phyloP scores from a whole-genome alignment of 2,797 vertebrate species.

The Mormyrus proboscirostris region DNA sequence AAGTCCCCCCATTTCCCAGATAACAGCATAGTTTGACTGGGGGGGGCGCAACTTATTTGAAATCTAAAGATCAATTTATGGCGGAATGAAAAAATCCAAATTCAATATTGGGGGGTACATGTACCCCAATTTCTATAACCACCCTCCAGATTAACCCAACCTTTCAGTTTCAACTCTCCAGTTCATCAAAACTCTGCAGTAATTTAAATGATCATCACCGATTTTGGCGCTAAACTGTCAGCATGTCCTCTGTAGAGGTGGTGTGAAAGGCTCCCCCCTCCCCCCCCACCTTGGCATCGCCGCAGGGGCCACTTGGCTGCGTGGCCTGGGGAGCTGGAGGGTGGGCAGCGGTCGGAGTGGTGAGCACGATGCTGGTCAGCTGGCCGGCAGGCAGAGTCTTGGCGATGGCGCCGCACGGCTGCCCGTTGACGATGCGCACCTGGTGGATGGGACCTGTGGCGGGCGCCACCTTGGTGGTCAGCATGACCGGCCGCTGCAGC shows the following conservation, averaged over 20 bases:
- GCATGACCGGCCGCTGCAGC: slow-evolving; percentile 77
- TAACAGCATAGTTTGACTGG: not conserved
- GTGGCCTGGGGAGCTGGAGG: slow-evolving; percentile 67
- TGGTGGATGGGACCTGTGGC: slow-evolving; percentile 79
- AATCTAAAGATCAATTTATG: not conserved
- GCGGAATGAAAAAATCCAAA: not conserved
- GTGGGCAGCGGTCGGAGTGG: slow-evolving; percentile 63
- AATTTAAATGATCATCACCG: not conserved
- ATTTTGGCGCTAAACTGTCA: not conserved
- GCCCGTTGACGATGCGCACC: slow-evolving; percentile 77
- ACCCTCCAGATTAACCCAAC: not conserved
- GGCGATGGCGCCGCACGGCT: slow-evolving; percentile 69
- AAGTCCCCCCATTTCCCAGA: not conserved
- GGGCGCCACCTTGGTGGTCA: slow-evolving; percentile 73
- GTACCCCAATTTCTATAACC: not conserved
- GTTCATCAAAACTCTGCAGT: not conserved
- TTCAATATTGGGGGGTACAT: not conserved
- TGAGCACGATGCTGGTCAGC: slow-evolving; percentile 80
- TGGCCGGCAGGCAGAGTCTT: slow-evolving; percentile 75
- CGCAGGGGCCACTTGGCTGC: slow-evolving; percentile 70
- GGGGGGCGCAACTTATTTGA: not conserved
- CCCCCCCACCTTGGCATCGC: slow-evolving; percentile 66
- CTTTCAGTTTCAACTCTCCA: not conserved
- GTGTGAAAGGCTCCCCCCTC: not conserved
- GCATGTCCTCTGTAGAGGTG: not conserved